These are phyloP conservation scores for Caenorhabditis virilis DNA, from an alignment of 2,888 invertebrate species.

Conservation along the genomic window DNA sequence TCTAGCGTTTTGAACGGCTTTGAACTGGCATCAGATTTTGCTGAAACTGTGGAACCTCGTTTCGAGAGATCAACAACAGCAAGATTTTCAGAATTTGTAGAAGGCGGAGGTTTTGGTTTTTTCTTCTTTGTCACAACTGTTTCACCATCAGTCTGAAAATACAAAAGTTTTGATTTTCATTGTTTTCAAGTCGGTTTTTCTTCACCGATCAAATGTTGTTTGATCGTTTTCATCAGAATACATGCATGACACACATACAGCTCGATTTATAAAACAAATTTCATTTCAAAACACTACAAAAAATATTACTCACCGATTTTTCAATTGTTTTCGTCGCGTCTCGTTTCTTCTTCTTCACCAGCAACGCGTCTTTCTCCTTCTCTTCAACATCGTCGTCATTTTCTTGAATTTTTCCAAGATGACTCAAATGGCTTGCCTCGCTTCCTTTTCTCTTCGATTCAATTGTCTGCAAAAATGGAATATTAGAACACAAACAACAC, in stretches of 20 bases:
- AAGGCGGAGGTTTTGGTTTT: constrained; percentile 7
- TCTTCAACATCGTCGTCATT: constrained; percentile 10
- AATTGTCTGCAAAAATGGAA: constrained; percentile 17
- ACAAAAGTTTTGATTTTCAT: too few relatives aligned
- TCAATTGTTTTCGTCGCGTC: constrained; percentile 2
- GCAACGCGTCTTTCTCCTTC: constrained; percentile 20
- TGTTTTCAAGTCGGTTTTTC: too few relatives aligned
- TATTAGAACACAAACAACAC: not conserved
- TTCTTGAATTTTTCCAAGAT: constrained; percentile 13
- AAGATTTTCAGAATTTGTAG: not conserved
- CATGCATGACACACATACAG: too few relatives aligned
- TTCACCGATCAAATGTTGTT: too few relatives aligned
- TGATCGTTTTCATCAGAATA: too few relatives aligned
- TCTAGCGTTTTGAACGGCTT: constrained; percentile 12
- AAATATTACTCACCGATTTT: constrained; percentile 2
- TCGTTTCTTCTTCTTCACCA: constrained; percentile 7
- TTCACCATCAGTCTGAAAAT: constrained; percentile 11
- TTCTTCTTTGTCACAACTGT: constrained; percentile 6
- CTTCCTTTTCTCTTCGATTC: constrained; percentile 18
- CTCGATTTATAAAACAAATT: too few relatives aligned
- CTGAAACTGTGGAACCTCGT: not conserved
- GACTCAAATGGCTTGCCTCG: constrained; percentile 6
- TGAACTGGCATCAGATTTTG: not conserved
- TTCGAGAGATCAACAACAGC: not conserved
- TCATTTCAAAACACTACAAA: too few relatives aligned